Percentiles rank a stretch among this genome's conserved stretches.
These are phyloP conservation scores for Embiotoca jacksoni DNA, from an alignment of 2,113 vertebrate species.

Conservation along the genomic window DNA sequence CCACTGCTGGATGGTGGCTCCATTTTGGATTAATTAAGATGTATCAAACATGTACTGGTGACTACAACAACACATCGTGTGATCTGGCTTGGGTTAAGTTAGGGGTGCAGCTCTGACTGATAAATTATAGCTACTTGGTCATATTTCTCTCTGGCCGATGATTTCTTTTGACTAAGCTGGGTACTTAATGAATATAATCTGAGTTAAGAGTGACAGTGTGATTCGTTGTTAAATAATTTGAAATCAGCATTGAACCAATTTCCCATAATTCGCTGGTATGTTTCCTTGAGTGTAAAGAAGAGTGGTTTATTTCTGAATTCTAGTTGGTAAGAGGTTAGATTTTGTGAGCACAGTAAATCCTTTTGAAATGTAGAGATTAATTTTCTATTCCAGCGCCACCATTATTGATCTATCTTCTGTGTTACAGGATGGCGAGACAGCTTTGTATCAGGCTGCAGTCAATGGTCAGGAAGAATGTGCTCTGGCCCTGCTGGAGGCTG, in stretches of 20 bases:
- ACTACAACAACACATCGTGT: slow-evolving; percentile 6
- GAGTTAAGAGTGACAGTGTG: no score
- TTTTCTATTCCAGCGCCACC: not conserved
- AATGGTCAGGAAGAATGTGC: slow-evolving; percentile 87
- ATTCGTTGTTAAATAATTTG: no score
- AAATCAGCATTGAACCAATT: not conserved
- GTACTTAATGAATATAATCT: no score
- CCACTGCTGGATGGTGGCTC: slow-evolving; percentile 32
- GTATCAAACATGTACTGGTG: slow-evolving; percentile 29
- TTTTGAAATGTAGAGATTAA: not conserved
- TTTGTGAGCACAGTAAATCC: not conserved
- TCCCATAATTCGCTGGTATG: not conserved
- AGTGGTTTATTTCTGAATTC: not conserved
- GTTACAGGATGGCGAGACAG: slow-evolving; percentile 87
- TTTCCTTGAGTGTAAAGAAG: not conserved
- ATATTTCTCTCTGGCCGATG: not conserved
- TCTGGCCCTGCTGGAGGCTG: slow-evolving; percentile 84
- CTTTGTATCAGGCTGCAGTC: slow-evolving; percentile 88
- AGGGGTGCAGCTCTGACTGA: not conserved
- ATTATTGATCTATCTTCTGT: not conserved
- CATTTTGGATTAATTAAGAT: slow-evolving; percentile 43
- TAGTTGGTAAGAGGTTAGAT: not conserved
- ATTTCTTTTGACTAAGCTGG: not conserved
- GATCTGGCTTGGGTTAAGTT: slow-evolving; percentile 12
- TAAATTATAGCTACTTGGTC: slow-evolving; percentile 2